A percentile compares a stretch with the other conserved stretches of the same genome.
Conservation (phyloP, 2,888 invertebrate species). For the Embidobia sp. region DNA sequence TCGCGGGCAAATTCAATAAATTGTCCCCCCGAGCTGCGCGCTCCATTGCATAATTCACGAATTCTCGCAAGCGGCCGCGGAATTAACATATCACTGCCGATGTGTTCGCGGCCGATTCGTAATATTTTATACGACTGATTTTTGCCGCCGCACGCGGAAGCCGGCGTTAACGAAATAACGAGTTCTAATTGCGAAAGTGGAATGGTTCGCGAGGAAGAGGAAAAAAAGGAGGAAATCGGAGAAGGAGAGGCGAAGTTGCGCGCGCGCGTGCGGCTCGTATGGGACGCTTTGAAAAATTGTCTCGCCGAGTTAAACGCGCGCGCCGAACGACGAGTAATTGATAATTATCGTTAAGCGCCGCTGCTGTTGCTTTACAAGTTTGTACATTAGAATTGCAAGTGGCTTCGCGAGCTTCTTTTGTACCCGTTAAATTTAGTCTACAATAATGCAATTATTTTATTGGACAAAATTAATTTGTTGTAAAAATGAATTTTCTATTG, state of each 20-base stretch:
- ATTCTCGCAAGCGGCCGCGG: conserved; percentile 2
- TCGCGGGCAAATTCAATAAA: too few species aligned
- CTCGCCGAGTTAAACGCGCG: conserved; percentile 42
- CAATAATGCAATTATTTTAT: not conserved
- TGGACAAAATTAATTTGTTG: too few species aligned
- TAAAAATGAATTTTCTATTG: too few species aligned
- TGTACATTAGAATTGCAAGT: too few species aligned
- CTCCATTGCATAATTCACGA: conserved; percentile 10
- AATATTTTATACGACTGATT: conserved; percentile 34
- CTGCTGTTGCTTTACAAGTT: conserved; percentile 41
- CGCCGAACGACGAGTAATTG: conserved; percentile 66
- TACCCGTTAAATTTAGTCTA: too few species aligned
- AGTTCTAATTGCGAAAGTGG: conserved; percentile 78
- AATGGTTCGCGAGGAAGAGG: conserved; percentile 60
- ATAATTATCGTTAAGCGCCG: conserved; percentile 68
- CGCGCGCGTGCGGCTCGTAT: conserved; percentile 14
- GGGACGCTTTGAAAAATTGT: conserved; percentile 50
- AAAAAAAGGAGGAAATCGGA: conserved; percentile 57
- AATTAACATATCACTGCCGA: conserved; percentile 23
- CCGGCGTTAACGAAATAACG: conserved; percentile 77
- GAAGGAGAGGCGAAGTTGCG: conserved; percentile 55
- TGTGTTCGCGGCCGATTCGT: conserved; percentile 29
- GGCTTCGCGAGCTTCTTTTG: too few species aligned
- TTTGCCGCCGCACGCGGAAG: conserved; percentile 69
- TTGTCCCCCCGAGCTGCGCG: too few species aligned